Evolutionary conservation across 1,140 invertebrate species (phyloP).

Genomic region (Drosophila lini): DNA sequence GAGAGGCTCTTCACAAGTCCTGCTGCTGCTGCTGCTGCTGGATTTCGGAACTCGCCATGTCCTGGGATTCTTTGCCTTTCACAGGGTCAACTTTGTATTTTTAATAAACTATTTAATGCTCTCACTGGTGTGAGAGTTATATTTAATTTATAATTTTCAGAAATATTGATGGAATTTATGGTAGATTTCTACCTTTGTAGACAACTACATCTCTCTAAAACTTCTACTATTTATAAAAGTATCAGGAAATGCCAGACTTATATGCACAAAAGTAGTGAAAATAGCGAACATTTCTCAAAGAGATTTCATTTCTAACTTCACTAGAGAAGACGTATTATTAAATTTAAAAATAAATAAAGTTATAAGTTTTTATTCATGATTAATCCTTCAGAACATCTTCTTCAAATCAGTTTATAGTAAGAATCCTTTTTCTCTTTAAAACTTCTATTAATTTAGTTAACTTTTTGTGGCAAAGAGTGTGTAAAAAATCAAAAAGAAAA

Average conservation of each 20-base stretch:
- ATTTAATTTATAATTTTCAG: background rate
- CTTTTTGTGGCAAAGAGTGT: conserved; percentile 58
- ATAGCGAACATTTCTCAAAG: too few species aligned
- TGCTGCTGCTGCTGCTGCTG: conserved; percentile 3
- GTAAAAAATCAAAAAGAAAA: conserved; percentile 45
- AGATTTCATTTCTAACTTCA: too few species aligned
- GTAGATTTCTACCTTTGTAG: too few species aligned
- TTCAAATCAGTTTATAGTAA: background rate
- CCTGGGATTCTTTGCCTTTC: conserved; percentile 24
- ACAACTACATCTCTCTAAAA: too few species aligned
- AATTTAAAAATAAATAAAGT: too few species aligned
- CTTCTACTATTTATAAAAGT: too few species aligned
- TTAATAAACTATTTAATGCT: conserved; percentile 73
- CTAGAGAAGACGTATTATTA: too few species aligned
- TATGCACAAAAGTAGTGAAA: too few species aligned
- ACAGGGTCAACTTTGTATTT: conserved; percentile 51
- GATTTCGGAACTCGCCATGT: conserved; percentile 18
- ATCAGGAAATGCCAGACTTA: too few species aligned
- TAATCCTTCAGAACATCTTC: background rate
- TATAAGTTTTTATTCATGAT: too few species aligned
- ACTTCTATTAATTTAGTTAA: conserved; percentile 65
- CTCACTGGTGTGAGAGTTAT: conserved; percentile 2
- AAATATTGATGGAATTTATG: background rate
- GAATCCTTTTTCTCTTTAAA: background rate
- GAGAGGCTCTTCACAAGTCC: background rate